Base-by-base conservation (phyloP, 2,888 invertebrate genomes). In the Bedellia somnulentella region DNA sequence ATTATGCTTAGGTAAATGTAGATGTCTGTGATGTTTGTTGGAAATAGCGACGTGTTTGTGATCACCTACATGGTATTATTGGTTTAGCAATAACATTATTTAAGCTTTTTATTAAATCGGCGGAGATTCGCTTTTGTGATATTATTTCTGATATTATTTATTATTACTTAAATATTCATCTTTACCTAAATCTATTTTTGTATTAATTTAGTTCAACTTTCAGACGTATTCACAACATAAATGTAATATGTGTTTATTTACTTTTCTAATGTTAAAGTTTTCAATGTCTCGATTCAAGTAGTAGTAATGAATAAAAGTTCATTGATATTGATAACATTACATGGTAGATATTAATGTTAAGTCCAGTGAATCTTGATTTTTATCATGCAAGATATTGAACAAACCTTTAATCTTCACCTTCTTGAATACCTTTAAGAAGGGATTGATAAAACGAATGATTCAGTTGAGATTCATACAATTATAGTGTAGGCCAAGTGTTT, bases 11-110 rank as follows among this genome's bases (percentile, higher is more conserved):
- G 49, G 44, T 52, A 45, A 50, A 12, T 25, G 56, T 70, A 68
- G 66, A 47, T 58, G 57, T 67, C 70, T 71, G 71, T 71, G 70
- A 71, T 70, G 59, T 59, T 62, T 48, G 50, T 49, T 56, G 43
- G 53, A 24, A n/a, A 12, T 28, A 3, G 44, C 46, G 42, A 49
- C 59, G 53, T 46, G 40, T 58, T 49, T 57, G 44, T 51, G 45
- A 57, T 61, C 30, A 32, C 28, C 31, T 38, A n/a, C n/a, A n/a
- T n/a, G n/a, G n/a, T n/a, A n/a, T n/a, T n/a, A n/a, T n/a, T n/a
- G n/a, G n/a, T n/a, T n/a, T n/a, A n/a, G n/a, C n/a, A n/a, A n/a
- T n/a, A n/a, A n/a, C n/a, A n/a, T 45, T 36, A 26, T 30, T 40
- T 40, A 38, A 39, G 35, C 42, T 46, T 38, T 34, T 9, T 24